A percentile compares a stretch with the other conserved stretches of the same genome.
These are phyloP conservation scores for Norana najaformis DNA, from an alignment of 2,888 invertebrate species.

Conservation along the genomic window DNA sequence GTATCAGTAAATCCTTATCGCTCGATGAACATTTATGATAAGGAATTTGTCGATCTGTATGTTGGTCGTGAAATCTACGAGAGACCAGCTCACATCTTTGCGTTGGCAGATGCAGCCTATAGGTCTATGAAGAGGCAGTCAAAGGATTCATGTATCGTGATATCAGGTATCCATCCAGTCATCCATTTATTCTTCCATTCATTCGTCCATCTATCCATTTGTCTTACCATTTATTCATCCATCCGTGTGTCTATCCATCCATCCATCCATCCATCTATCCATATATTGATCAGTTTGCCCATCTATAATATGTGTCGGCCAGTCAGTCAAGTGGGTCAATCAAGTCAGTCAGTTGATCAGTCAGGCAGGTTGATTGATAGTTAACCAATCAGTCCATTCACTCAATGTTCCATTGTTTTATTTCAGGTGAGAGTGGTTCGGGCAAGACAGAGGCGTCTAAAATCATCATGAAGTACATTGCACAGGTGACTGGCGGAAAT, in stretches of 20 bases:
- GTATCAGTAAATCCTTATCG: slow-evolving; percentile 97
- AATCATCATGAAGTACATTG: slow-evolving; percentile 94
- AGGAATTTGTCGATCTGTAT: slow-evolving; percentile 83
- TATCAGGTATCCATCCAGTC: slow-evolving; percentile 66
- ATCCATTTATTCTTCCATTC: background rate
- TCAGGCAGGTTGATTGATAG: background rate
- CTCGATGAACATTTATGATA: slow-evolving; percentile 85
- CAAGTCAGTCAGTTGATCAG: background rate
- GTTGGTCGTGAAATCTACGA: slow-evolving; percentile 94
- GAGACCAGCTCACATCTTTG: slow-evolving; percentile 93
- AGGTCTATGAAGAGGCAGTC: slow-evolving; percentile 87
- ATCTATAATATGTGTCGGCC: background rate
- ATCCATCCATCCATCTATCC: no score
- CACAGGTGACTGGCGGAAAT: slow-evolving; percentile 94
- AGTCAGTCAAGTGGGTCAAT: no score
- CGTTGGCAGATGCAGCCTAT: slow-evolving; percentile 96
- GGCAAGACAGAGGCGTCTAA: slow-evolving; percentile 99
- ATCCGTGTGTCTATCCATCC: background rate
- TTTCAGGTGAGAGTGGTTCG: slow-evolving; percentile 82
- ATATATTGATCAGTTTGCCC: no score
- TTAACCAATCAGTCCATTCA: background rate
- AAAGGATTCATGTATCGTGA: slow-evolving; percentile 94
- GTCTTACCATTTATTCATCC: background rate
- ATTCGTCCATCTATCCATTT: background rate
- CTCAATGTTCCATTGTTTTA: background rate